phyloP scores from a whole-genome alignment of 2,113 vertebrate genomes.

The Hymenochirus boettgeri region DNA sequence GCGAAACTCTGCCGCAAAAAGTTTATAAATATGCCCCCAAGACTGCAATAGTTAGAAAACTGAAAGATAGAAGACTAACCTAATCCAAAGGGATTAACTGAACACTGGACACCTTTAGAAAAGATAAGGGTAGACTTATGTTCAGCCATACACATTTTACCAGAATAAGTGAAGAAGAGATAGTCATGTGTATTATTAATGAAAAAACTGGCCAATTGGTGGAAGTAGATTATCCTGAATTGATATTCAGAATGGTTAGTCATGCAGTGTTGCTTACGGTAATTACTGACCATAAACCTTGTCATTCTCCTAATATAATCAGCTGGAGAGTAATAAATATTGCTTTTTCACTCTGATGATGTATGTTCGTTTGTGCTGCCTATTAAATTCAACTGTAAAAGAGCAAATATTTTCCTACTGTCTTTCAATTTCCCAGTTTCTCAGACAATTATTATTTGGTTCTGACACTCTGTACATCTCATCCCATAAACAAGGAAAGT shows the following conservation, averaged over 20 bases:
- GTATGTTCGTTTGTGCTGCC: neutral
- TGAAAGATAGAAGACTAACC: too few relatives aligned
- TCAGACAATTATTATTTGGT: constrained; percentile 18
- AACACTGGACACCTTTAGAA: too few relatives aligned
- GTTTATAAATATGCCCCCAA: too few relatives aligned
- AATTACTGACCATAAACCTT: constrained; percentile 17
- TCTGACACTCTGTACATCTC: constrained; percentile 10
- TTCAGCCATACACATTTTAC: too few relatives aligned
- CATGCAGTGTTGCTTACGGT: constrained; percentile 3
- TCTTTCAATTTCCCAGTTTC: constrained; percentile 35
- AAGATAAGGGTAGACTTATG: too few relatives aligned
- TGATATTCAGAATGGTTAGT: neutral
- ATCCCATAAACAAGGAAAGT: too few relatives aligned
- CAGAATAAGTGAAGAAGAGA: too few relatives aligned
- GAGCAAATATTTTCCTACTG: constrained; percentile 25
- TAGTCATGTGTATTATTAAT: constrained; percentile 9
- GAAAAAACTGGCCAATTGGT: constrained; percentile 5
- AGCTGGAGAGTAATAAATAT: neutral
- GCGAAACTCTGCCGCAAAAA: too few relatives aligned
- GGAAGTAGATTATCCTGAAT: neutral
- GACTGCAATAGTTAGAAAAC: too few relatives aligned
- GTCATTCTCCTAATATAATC: neutral
- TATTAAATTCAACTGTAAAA: constrained; percentile 27
- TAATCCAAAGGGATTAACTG: too few relatives aligned
- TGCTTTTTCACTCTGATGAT: neutral